phyloP scores from a whole-genome alignment of 2,888 invertebrate species.

The Caradrina kadenii region DNA sequence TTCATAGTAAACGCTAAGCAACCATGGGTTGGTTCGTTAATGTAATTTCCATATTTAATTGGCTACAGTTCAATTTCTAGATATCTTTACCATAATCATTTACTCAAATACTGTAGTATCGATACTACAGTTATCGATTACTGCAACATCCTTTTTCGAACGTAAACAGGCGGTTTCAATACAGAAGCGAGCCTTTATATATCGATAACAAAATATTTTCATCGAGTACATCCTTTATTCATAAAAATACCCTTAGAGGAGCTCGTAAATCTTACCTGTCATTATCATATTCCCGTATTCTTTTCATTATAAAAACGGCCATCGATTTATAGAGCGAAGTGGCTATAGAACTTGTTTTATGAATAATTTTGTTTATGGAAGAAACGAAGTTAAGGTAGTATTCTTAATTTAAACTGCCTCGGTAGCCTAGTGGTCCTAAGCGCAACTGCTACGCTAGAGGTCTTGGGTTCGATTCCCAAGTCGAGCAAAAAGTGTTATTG shows the following conservation, averaged over 20 bases:
- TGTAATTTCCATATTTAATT: no score
- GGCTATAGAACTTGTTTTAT: neutral
- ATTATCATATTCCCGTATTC: conserved; percentile 43
- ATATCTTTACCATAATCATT: neutral
- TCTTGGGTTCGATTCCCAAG: no score
- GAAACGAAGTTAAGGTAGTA: neutral
- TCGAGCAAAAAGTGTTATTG: no score
- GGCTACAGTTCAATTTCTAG: neutral
- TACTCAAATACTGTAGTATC: neutral
- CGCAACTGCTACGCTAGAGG: no score
- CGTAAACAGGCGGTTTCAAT: neutral
- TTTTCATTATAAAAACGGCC: conserved; percentile 42
- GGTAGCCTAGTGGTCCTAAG: no score
- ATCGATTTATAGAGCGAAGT: conserved; percentile 30
- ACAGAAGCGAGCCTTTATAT: neutral
- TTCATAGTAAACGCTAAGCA: no score
- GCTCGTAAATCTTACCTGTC: conserved; percentile 52
- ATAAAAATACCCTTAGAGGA: conserved; percentile 36
- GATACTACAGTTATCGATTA: neutral
- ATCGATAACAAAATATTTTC: conserved; percentile 36
- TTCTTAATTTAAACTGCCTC: no score
- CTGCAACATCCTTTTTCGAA: neutral
- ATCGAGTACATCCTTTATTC: conserved; percentile 41
- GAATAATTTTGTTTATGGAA: conserved; percentile 14
- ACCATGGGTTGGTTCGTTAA: no score